Base-by-base conservation (phyloP, 2,113 vertebrate genomes). In the Myotis lucifugus region DNA sequence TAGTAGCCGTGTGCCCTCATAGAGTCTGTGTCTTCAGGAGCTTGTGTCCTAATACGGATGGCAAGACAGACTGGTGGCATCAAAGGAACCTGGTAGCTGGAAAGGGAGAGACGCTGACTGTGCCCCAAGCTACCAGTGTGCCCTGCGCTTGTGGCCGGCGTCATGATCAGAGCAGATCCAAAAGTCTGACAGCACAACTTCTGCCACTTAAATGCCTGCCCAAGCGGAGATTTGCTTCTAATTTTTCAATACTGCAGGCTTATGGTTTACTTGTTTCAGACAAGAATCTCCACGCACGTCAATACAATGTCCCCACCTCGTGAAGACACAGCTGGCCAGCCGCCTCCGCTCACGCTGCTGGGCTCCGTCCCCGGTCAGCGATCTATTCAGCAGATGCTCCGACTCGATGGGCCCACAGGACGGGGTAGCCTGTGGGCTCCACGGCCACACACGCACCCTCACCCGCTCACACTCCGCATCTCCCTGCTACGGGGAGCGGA, bases 301-400 rank as follows among this genome's bases (percentile, higher is more conserved):
- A 94, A 32, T 46, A 82, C 86, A 1, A 7, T 1, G 34, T 27
- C 48, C 69, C 85, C 37, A 59, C 46, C 37, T 34, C 46, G 96
- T 48, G 56, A 81, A 88, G 87, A 76, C 90, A 91, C 86, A 96
- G 92, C 87, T 97, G 97, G 91, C 83, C 95, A 90, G 13, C 50
- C 27, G 18, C 82, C 70, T 52, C 17, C n/a, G 73, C 67, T 50
- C 89, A 6, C 6, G 69, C 83, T 64, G 83, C 29, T 89, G 78
- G 87, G 95, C 81, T 77, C 95, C 86, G 93, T 90, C 95, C 97
- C 85, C 86, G 87, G 88, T 93, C 91, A 74, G 42, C 96, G 91
- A 96, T 5, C 23, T 85, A 93, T 95, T 82, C 94, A 95, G 67
- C 74, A 94, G 96, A 96, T 81, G 93, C 97, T 96, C 91, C 92